These are phyloP conservation scores for Allygus modestus DNA, from an alignment of 2,888 invertebrate genomes.

Conservation along the genomic window DNA sequence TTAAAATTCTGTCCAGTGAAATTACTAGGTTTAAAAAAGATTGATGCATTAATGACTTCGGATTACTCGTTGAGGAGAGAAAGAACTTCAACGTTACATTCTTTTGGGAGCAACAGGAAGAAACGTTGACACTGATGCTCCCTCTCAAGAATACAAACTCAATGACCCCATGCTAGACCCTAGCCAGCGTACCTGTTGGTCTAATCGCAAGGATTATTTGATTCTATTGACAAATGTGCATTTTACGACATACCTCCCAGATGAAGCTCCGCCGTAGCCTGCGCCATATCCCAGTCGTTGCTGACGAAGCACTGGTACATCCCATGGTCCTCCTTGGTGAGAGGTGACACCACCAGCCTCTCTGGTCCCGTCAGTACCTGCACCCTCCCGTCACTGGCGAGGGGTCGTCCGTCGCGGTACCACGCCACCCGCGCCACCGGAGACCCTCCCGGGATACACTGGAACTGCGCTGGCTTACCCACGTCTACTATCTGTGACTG, in stretches of 20 bases:
- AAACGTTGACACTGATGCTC: too few species aligned
- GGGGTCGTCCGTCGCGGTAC: slow-evolving; percentile 86
- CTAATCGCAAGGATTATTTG: too few species aligned
- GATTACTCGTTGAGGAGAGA: too few species aligned
- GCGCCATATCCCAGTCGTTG: slow-evolving; percentile 75
- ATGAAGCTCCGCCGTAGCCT: slow-evolving; percentile 74
- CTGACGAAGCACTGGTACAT: slow-evolving; percentile 78
- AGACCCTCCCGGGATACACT: slow-evolving; percentile 92
- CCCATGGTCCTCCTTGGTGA: slow-evolving; percentile 76
- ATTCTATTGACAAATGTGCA: too few species aligned
- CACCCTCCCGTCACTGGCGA: slow-evolving; percentile 79
- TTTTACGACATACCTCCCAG: slow-evolving; percentile 75
- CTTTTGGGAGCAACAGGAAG: too few species aligned
- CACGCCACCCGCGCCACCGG: slow-evolving; percentile 89
- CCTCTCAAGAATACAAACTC: too few species aligned
- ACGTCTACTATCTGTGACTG: slow-evolving; percentile 88
- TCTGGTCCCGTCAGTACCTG: slow-evolving; percentile 77
- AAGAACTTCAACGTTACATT: too few species aligned
- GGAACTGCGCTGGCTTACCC: slow-evolving; percentile 90
- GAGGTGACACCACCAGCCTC: slow-evolving; percentile 73
- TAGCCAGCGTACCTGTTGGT: too few species aligned
- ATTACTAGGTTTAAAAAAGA: too few species aligned
- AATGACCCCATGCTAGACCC: too few species aligned
- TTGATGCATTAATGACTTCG: too few species aligned
- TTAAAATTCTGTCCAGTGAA: too few species aligned